A percentile compares a stretch with the other conserved stretches of the same genome.
Conservation (phyloP, 2,797 vertebrate genomes). For the Phalloptychus januarius region DNA sequence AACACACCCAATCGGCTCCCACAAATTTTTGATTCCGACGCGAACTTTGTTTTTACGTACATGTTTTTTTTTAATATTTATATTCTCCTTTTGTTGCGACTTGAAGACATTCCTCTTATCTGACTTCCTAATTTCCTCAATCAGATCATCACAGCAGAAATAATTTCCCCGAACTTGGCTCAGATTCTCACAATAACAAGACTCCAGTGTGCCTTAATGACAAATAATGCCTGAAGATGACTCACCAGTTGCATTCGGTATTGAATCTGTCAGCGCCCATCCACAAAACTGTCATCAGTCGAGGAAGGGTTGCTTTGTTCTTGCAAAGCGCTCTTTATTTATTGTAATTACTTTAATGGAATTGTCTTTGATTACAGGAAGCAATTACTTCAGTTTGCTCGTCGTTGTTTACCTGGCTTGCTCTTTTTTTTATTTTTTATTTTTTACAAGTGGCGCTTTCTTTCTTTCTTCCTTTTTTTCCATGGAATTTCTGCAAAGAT, state of each 20-base stretch:
- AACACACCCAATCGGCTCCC: neutral
- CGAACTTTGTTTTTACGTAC: slow-evolving; percentile 4
- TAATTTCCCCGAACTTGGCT: slow-evolving; percentile 55
- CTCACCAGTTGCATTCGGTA: slow-evolving; percentile 69
- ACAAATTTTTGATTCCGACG: slow-evolving; percentile 12
- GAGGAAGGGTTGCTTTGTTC: slow-evolving; percentile 56
- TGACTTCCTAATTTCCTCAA: slow-evolving; percentile 37
- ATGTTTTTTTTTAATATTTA: neutral
- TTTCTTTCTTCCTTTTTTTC: slow-evolving; percentile 20
- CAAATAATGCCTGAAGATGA: slow-evolving; percentile 60
- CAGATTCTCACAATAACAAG: slow-evolving; percentile 51
- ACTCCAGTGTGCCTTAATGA: slow-evolving; percentile 72
- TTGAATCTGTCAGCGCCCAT: slow-evolving; percentile 67
- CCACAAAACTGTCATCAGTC: slow-evolving; percentile 65
- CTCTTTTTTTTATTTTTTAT: slow-evolving; percentile 10
- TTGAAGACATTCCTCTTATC: slow-evolving; percentile 38
- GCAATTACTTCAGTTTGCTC: slow-evolving; percentile 66
- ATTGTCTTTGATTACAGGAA: slow-evolving; percentile 73
- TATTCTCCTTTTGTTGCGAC: slow-evolving; percentile 20
- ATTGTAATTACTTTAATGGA: slow-evolving; percentile 70
- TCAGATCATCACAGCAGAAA: slow-evolving; percentile 54
- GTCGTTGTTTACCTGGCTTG: slow-evolving; percentile 62
- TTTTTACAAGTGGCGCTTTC: slow-evolving; percentile 36
- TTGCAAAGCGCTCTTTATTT: slow-evolving; percentile 63
- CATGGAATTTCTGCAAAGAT: slow-evolving; percentile 1